These are phyloP conservation scores for Argentina silus DNA, from an alignment of 2,797 vertebrate genomes.

Conservation along the genomic window DNA sequence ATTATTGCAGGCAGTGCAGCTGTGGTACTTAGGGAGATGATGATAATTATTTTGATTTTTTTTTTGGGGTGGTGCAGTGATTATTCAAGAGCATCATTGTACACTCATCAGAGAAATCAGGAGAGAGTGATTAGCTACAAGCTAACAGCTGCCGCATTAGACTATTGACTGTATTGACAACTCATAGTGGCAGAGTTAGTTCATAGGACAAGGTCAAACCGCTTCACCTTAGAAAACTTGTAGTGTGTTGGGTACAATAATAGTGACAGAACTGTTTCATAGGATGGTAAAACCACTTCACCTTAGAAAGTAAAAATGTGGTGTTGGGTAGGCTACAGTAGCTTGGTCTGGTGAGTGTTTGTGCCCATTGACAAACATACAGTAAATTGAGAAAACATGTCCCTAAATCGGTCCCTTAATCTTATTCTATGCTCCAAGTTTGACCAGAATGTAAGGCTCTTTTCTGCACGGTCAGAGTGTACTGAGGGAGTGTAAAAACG, in stretches of 20 bases:
- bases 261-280: not conserved
- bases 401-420: not conserved
- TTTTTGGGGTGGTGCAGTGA: slow-evolving; percentile 73
- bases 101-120: slow-evolving; percentile 83
- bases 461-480: not conserved
- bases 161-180: slow-evolving; percentile 79
- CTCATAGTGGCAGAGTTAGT: slow-evolving; percentile 66
- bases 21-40: slow-evolving; percentile 82
- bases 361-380: not conserved
- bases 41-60: slow-evolving; percentile 80
- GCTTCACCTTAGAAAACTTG: slow-evolving; percentile 70
- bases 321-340: not conserved
- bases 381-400: not conserved
- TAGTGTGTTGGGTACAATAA: no score
- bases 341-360: not conserved
- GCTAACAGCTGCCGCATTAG: slow-evolving; percentile 83
- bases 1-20: slow-evolving; percentile 81
- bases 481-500: not conserved
- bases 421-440: not conserved
- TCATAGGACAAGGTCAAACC: slow-evolving; percentile 67
- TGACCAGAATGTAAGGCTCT: not conserved
- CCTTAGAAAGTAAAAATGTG: no score
- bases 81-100: slow-evolving; percentile 83
- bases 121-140: slow-evolving; percentile 83
- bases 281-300: no score